Percentiles rank a stretch among this genome's conserved stretches.
Evolutionary conservation across 2,113 vertebrate species (phyloP).

Genomic region (Periophthalmodon schlosseri): DNA sequence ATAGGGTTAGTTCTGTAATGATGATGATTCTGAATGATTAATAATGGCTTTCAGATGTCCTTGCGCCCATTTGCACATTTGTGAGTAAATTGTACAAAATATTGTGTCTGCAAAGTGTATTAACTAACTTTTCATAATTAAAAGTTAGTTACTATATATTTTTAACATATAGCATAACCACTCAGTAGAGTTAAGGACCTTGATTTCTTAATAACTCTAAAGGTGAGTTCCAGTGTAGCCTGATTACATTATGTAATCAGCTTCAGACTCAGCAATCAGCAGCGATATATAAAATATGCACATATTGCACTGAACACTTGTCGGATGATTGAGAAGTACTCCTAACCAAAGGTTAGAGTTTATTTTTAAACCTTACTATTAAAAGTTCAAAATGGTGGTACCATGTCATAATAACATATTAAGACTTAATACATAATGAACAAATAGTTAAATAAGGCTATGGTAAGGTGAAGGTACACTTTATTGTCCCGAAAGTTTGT

Average conservation of each 20-base stretch:
- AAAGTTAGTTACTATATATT: conserved; percentile 10
- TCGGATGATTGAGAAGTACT: conserved; percentile 11
- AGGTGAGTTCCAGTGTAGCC: conserved; percentile 24
- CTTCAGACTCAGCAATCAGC: conserved; percentile 47
- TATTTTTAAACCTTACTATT: conserved; percentile 20
- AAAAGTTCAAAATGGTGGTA: neutral
- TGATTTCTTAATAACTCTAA: conserved; percentile 43
- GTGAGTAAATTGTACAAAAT: neutral
- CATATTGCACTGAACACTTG: conserved; percentile 37
- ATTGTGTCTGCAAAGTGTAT: neutral
- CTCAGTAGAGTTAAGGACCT: conserved; percentile 23
- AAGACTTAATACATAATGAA: too few relatives aligned
- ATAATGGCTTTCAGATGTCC: too few relatives aligned
- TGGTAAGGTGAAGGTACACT: too few relatives aligned
- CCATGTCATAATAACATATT: too few relatives aligned
- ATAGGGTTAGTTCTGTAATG: too few relatives aligned
- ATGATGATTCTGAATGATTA: too few relatives aligned
- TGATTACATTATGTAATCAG: conserved; percentile 50
- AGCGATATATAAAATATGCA: conserved; percentile 26
- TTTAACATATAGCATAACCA: neutral
- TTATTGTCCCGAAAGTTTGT: too few relatives aligned
- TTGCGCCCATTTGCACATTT: too few relatives aligned
- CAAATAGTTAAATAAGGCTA: too few relatives aligned
- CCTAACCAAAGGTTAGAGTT: conserved; percentile 18
- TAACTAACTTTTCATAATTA: neutral